Percentiles rank a stretch among this genome's conserved stretches.
These are phyloP conservation scores for Poeciliopsis gracilis DNA, from an alignment of 2,797 vertebrate species.

Conservation along the genomic window DNA sequence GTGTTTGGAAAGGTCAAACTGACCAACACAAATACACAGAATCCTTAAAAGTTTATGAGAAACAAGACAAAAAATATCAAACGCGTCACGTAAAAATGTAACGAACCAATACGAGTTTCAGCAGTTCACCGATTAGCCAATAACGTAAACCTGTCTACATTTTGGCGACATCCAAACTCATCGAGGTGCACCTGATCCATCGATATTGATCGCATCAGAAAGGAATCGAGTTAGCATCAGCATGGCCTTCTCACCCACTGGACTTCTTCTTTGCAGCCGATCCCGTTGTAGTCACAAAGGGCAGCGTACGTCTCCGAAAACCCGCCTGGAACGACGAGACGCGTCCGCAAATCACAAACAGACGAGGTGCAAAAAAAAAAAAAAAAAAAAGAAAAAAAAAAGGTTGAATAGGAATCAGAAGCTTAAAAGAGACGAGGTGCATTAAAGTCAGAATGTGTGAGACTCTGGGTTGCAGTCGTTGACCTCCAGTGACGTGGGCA, in stretches of 20 bases:
- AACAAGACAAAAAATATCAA: neutral
- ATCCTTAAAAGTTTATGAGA: neutral
- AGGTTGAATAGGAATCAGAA: constrained; percentile 1
- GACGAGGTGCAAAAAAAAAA: neutral
- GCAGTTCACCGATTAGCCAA: neutral
- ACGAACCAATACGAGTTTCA: neutral
- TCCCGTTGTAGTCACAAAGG: constrained; percentile 92
- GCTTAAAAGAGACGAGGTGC: neutral
- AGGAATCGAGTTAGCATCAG: neutral
- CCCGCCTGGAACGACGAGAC: constrained; percentile 79
- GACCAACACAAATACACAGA: too few relatives aligned
- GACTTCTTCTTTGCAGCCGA: constrained; percentile 92
- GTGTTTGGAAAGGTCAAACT: too few relatives aligned
- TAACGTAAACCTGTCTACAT: too few relatives aligned
- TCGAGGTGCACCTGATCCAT: neutral
- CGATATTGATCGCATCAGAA: neutral
- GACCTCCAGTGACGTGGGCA: neutral
- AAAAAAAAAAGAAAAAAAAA: neutral
- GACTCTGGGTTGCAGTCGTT: constrained; percentile 8
- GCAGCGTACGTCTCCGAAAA: constrained; percentile 93
- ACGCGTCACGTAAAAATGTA: neutral
- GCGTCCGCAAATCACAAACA: constrained; percentile 19
- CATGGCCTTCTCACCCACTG: constrained; percentile 85
- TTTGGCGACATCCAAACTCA: neutral
- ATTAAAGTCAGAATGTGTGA: constrained; percentile 42